Base-by-base conservation (phyloP, 1,140 invertebrate genomes). In the Polyergus mexicanus region DNA sequence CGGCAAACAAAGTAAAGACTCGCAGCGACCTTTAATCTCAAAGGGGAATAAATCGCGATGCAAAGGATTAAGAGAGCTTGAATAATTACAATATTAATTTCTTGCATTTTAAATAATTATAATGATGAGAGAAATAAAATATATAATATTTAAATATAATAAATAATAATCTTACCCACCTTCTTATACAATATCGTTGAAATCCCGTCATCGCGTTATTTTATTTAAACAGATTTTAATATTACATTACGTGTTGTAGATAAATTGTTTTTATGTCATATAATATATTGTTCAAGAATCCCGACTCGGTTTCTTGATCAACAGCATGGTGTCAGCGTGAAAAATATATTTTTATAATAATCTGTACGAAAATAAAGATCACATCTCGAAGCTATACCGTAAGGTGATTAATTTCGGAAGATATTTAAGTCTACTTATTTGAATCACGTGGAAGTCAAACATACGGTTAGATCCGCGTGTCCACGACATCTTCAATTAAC, bases 251-350 rank as follows among this genome's bases (percentile, higher is more conserved):
- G n/a, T 22, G 75, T 65, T 35, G 38, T 6, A 32, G 0, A 41
- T 41, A 16, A 56, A 28, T 56, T 11, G 44, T 16, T 78, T 32
- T 78, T 68, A 68, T 78, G 76, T 78, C 44, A 69, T 56, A 78
- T 78, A 44, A 44, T 44, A 51, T 19, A 69, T 80, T 32, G 44
- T 68, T 51, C 28, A 25, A 68, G 44, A 78, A 80, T 80, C 44
- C n/a, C 47, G 28, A 7, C 28, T 44, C 7, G 44, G 22, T 44
- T 68, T 78, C 62, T 44, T 54, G 62, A 68, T 68, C 54, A 78
- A 28, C 62, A 51, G n/a, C n/a, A 32, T 10, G 35, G 5, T 44
- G 38, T 11, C 16, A 38, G 38, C 38, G 44, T 11, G 32, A 76
- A 22, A 54, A 75, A 28, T 75, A 60, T 51, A 51, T 54, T 32